Evolutionary conservation across 2,113 vertebrate species (phyloP).

Genomic region (Chionodraco myersi): DNA sequence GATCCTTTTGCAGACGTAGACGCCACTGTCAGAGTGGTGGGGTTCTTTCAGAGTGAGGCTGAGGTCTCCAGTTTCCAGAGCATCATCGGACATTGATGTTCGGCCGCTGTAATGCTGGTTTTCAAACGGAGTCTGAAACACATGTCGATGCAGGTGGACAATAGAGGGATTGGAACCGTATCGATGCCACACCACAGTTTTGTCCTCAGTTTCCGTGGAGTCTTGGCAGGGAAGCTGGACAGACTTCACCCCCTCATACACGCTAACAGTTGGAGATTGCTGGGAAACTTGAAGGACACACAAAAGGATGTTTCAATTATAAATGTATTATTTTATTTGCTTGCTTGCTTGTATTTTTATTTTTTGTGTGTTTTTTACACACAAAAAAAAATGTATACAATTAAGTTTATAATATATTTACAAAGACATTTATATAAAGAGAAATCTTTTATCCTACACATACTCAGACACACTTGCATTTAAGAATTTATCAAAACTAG

Average conservation of each 20-base stretch:
- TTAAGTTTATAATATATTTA: not conserved
- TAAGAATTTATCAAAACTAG: not conserved
- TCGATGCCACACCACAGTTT: not conserved
- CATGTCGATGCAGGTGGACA: not conserved
- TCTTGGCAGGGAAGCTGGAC: not conserved
- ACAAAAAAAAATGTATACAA: not conserved
- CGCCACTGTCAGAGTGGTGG: not conserved
- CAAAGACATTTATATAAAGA: not conserved
- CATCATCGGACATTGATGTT: not conserved
- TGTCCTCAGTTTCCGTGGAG: too few species aligned
- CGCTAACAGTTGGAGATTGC: not conserved
- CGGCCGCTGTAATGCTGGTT: not conserved
- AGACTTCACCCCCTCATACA: not conserved
- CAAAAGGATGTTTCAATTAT: not conserved
- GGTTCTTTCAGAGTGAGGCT: not conserved
- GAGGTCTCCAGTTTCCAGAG: not conserved
- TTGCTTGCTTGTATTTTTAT: too few species aligned
- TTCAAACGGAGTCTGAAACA: not conserved
- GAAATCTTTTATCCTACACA: not conserved
- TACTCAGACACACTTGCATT: not conserved
- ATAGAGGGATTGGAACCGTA: not conserved
- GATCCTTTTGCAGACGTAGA: not conserved
- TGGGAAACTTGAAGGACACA: slow-evolving; percentile 3
- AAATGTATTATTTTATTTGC: too few species aligned
- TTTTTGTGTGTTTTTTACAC: too few species aligned